Base-by-base conservation (phyloP, 2,797 vertebrate genomes). In the Scomberomorus guttatus region DNA sequence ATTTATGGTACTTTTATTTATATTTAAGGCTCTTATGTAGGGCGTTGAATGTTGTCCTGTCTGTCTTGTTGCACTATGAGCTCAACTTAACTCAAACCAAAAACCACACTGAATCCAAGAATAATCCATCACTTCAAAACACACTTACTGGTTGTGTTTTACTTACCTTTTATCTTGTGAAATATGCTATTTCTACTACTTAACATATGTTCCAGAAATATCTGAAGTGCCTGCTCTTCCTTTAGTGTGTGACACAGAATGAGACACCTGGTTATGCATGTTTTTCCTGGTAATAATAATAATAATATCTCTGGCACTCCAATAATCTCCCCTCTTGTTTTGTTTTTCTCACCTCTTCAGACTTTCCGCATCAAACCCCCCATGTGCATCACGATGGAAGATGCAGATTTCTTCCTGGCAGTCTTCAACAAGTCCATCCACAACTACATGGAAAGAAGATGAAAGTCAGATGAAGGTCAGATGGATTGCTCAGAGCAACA, bases 311-410 rank as follows among this genome's bases (percentile, higher is more conserved):
- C 2, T 50, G 20, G 12, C 18, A 1, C 17, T 27, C 3, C 11
- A 46, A 50, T 64, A 39, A 71, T 80, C 11, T 18, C n/a, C 6
- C 17, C 18, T 50, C 27, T 78, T 39, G 56, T 50, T 54, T 37
- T 75, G 0, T 69, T 42, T 60, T 71, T 76, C 27, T 74, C 22
- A 37, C 13, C 51, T 24, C 46, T 48, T 14, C 86, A 99, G 97
- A 97, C 94, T 2, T 97, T 99, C 74, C 95, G 97, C 81, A 90
- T 99, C 46, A 94, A 96, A 32, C 97, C 98, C 2, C 95, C 97
- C 0, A 95, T 99, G 97, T 98, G 98, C 87, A 91, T 99, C 92
- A 97, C 95, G 3, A 97, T 94, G 89, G 90, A 95, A 12, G 97
- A 99, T 0, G 97, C 75, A 0, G 89, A 97, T 80, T 99, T 97